Percentiles rank a stretch among this genome's conserved stretches.
Conservation (phyloP, 2,797 vertebrate species). For the Bryconaethiops microstoma region DNA sequence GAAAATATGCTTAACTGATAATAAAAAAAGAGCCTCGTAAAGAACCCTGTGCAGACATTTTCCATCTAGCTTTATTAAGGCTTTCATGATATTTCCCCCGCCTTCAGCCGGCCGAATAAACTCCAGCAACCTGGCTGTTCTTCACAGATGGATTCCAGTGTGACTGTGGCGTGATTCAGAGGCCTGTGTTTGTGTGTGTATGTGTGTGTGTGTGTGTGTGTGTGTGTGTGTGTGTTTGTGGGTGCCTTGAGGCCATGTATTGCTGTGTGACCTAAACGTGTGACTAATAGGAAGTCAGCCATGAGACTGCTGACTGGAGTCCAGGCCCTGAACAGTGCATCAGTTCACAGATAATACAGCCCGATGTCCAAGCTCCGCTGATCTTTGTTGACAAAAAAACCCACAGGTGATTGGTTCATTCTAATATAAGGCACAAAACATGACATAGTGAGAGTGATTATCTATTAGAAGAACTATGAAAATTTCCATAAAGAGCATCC, state of each 20-base stretch:
- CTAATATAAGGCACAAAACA: no score
- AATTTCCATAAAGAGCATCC: no score
- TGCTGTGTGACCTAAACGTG: constrained; percentile 50
- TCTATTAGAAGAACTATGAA: no score
- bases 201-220: not conserved
- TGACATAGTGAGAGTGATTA: no score
- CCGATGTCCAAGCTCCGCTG: not conserved
- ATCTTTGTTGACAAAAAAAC: not conserved
- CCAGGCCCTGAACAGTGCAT: not conserved
- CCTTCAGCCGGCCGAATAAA: not conserved
- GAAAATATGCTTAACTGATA: not conserved
- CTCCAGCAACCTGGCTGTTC: not conserved
- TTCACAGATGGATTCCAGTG: constrained; percentile 1
- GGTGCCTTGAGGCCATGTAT: constrained; percentile 30
- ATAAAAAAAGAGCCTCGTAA: not conserved
- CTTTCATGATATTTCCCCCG: not conserved
- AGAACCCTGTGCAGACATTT: not conserved
- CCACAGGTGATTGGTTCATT: no score
- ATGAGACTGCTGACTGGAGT: constrained; percentile 59
- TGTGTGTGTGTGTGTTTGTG: not conserved
- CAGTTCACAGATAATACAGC: no score
- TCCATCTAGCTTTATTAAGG: constrained; percentile 1
- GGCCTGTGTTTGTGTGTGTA: not conserved
- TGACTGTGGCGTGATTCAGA: constrained; percentile 35
- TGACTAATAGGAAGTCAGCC: constrained; percentile 61